phyloP scores from a whole-genome alignment of 2,113 vertebrate species.

The Struthidea cinerea region DNA sequence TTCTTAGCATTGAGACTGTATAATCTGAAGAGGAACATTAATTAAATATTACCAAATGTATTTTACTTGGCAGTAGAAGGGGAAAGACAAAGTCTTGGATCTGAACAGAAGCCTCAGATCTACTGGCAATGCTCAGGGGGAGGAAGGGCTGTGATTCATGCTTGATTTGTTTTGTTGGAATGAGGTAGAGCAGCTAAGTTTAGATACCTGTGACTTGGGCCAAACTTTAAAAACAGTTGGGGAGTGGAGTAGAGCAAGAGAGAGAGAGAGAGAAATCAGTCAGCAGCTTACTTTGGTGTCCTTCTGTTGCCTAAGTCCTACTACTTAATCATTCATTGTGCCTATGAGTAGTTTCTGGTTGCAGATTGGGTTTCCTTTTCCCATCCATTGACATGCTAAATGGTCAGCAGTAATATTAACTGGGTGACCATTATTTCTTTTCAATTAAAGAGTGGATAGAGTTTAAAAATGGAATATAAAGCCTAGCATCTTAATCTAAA shows the following conservation, averaged over 20 bases:
- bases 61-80: slow-evolving; percentile 32
- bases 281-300: not conserved
- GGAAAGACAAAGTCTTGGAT: slow-evolving; percentile 27
- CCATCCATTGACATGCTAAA: not conserved
- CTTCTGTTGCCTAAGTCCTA: not conserved
- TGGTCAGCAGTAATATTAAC: not conserved
- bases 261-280: not conserved
- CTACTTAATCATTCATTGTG: not conserved
- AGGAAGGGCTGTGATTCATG: not conserved
- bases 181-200: not conserved
- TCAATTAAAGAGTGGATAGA: not conserved
- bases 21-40: slow-evolving; percentile 49
- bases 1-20: not conserved
- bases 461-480: not conserved
- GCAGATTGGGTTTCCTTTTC: not conserved
- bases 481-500: not conserved
- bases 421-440: not conserved
- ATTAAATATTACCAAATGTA: slow-evolving; percentile 46
- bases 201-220: not conserved
- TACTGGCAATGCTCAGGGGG: not conserved
- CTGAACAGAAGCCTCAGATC: slow-evolving; percentile 12
- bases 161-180: not conserved
- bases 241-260: not conserved
- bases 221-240: not conserved
- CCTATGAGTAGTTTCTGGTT: not conserved